These are phyloP conservation scores for pig (Sus scrofa) DNA, from an alignment of 2,113 vertebrate genomes.

Conservation along the genomic window DNA sequence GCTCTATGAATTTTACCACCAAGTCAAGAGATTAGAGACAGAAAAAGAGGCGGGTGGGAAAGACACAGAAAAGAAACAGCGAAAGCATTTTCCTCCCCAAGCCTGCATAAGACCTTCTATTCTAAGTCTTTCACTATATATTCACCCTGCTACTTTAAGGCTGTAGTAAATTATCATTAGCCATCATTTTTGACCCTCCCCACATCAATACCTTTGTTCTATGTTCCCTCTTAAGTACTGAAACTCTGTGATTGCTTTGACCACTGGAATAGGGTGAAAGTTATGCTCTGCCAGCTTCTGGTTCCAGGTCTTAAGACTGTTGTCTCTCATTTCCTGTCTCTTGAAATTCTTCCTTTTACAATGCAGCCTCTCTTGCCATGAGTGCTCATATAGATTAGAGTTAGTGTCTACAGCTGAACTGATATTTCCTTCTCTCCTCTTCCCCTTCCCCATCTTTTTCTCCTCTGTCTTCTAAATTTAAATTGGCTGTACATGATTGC, in stretches of 20 bases:
- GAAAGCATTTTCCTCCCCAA: neutral
- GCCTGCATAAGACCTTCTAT: neutral
- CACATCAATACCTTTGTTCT: neutral
- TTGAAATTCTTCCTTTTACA: neutral
- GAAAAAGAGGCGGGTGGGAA: no score
- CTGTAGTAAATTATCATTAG: neutral
- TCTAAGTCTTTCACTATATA: neutral
- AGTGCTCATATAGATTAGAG: neutral
- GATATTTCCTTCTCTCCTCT: neutral
- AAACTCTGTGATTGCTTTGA: neutral
- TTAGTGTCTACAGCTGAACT: neutral
- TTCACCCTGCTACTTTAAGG: neutral
- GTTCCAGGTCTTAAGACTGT: neutral
- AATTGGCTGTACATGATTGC: neutral
- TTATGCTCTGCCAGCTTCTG: neutral
- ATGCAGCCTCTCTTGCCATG: neutral
- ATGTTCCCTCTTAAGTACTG: neutral
- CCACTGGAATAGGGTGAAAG: neutral
- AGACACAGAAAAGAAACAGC: neutral
- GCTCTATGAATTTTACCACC: neutral
- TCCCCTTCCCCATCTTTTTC: neutral
- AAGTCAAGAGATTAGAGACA: neutral
- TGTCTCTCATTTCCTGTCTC: neutral
- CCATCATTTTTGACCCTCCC: neutral
- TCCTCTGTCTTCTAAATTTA: neutral